Conservation (phyloP, 2,797 vertebrate genomes). For the Margarornis squamiger region DNA sequence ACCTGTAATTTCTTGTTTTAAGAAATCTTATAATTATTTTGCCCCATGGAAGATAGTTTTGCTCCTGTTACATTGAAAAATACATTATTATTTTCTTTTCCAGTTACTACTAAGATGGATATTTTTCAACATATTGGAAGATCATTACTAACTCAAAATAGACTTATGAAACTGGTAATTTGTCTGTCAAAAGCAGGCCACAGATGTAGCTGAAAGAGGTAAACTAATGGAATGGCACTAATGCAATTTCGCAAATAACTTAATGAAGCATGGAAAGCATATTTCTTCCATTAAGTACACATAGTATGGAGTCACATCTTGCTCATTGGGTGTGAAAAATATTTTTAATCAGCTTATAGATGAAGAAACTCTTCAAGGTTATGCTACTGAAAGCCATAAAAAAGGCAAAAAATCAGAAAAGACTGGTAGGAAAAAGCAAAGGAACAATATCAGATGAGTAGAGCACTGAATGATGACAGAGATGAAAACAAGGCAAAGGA, state of each 20-base stretch:
- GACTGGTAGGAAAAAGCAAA: constrained; percentile 33
- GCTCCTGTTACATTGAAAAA: constrained; percentile 41
- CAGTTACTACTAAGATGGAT: constrained; percentile 38
- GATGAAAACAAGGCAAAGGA: background rate
- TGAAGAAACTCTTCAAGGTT: constrained; percentile 73
- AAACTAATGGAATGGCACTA: constrained; percentile 71
- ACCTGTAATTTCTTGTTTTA: constrained; percentile 37
- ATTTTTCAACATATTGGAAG: constrained; percentile 66
- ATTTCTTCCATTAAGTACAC: constrained; percentile 76
- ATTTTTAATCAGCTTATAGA: constrained; percentile 72
- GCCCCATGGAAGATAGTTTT: background rate
- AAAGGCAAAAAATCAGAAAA: constrained; percentile 9
- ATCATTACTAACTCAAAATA: constrained; percentile 64
- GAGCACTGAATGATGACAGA: background rate
- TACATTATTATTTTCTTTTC: constrained; percentile 53
- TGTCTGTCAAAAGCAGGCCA: constrained; percentile 69
- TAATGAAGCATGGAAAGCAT: constrained; percentile 76
- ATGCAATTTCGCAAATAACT: constrained; percentile 81
- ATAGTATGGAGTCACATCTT: constrained; percentile 67
- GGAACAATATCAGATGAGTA: background rate
- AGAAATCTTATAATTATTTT: constrained; percentile 52
- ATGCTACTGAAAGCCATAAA: constrained; percentile 59
- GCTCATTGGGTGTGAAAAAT: constrained; percentile 71
- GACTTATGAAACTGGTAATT: constrained; percentile 73
- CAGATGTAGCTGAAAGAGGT: constrained; percentile 63